phyloP scores from a whole-genome alignment of 1,140 invertebrate species.

The Drosophila busckii region DNA sequence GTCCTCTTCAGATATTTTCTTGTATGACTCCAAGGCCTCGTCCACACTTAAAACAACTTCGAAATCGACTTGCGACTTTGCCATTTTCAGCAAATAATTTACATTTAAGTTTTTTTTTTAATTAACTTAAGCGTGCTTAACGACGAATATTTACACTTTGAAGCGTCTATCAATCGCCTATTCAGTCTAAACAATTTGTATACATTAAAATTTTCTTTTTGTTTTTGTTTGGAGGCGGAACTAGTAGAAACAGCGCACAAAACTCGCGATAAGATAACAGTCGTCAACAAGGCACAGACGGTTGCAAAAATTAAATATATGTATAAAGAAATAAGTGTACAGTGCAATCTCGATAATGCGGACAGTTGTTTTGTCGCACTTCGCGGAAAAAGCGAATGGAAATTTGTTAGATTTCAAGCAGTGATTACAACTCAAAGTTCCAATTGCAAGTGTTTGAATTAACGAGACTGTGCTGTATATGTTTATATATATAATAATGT shows the following conservation, averaged over 20 bases:
- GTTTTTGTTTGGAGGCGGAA: constrained; percentile 37
- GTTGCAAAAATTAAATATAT: constrained; percentile 6
- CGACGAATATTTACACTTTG: constrained; percentile 43
- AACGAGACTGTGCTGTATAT: too few species aligned
- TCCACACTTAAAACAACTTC: constrained; percentile 30
- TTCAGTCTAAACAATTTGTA: constrained; percentile 41
- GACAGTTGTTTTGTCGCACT: too few species aligned
- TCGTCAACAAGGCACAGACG: constrained; percentile 5
- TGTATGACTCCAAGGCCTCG: constrained; percentile 10
- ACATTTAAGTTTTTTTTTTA: constrained; percentile 29
- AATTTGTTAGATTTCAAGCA: too few species aligned
- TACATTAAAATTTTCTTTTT: constrained; percentile 15
- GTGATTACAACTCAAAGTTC: too few species aligned
- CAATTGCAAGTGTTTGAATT: too few species aligned
- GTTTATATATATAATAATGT: too few species aligned
- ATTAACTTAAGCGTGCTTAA: constrained; percentile 18
- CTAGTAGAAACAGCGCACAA: constrained; percentile 35
- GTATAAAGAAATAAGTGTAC: neutral
- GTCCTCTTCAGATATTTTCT: constrained; percentile 22
- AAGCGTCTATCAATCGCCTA: constrained; percentile 40
- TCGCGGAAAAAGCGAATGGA: too few species aligned
- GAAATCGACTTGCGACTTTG: constrained; percentile 15
- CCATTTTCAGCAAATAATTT: constrained; percentile 36
- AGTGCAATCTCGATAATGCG: too few species aligned
- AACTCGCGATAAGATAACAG: constrained; percentile 58